These are phyloP conservation scores for Diogma glabrata DNA, from an alignment of 2,888 invertebrate species.

Conservation along the genomic window DNA sequence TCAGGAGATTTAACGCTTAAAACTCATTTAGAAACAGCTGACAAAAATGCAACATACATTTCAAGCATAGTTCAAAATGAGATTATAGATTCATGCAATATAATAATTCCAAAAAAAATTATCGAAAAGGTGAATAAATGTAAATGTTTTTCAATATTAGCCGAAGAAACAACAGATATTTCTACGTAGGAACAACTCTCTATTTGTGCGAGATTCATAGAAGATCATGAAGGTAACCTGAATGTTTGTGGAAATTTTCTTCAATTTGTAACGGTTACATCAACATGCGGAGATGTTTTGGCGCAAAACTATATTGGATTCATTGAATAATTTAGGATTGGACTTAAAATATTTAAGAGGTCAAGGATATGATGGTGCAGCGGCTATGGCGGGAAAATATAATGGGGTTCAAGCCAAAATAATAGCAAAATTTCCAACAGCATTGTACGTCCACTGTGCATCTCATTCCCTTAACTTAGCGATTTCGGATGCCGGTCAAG, in stretches of 20 bases:
- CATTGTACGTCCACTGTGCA: not conserved
- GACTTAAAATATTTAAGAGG: not conserved
- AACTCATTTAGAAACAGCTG: too few relatives aligned
- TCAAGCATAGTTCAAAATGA: too few relatives aligned
- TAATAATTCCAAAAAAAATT: too few relatives aligned
- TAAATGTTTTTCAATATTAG: too few relatives aligned
- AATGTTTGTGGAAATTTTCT: not conserved
- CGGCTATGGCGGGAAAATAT: not conserved
- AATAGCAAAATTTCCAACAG: not conserved
- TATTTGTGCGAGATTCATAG: not conserved
- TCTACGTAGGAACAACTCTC: too few relatives aligned
- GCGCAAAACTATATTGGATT: not conserved
- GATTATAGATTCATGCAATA: too few relatives aligned
- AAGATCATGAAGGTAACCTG: not conserved
- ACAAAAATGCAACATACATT: too few relatives aligned
- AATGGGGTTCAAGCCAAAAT: not conserved
- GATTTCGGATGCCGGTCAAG: not conserved
- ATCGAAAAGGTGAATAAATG: too few relatives aligned
- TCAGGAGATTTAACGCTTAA: too few relatives aligned
- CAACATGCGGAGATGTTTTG: not conserved
- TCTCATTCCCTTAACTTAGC: not conserved
- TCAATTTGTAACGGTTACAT: not conserved
- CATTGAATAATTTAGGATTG: not conserved
- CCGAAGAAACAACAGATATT: too few relatives aligned
- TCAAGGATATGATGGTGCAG: not conserved